Conservation (phyloP, 2,888 invertebrate species). For the Leptura quadrifasciata region DNA sequence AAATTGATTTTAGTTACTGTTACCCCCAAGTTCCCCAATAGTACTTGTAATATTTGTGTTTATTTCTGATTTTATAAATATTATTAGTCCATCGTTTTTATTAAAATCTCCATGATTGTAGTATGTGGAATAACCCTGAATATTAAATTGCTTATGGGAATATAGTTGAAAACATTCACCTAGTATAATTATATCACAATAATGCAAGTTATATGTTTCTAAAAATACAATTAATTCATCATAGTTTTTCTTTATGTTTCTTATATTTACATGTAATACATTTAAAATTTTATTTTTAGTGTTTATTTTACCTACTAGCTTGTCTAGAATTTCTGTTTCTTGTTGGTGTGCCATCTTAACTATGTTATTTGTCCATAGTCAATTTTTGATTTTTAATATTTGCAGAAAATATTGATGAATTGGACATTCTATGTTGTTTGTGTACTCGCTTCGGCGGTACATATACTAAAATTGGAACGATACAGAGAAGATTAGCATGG, state of each 20-base stretch:
- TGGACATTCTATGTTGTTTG: background rate
- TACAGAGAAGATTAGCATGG: slow-evolving; percentile 95
- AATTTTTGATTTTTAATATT: background rate
- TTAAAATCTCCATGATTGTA: background rate
- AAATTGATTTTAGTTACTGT: background rate
- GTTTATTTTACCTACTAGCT: no score
- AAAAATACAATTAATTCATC: background rate
- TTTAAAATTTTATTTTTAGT: background rate
- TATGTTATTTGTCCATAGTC: background rate
- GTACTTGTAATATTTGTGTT: background rate
- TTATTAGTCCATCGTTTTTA: background rate
- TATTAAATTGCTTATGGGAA: background rate
- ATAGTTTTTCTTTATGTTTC: background rate
- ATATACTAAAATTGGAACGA: slow-evolving; percentile 93
- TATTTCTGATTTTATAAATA: slow-evolving; percentile 10
- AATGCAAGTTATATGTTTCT: background rate
- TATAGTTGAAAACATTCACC: background rate
- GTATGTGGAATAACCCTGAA: background rate
- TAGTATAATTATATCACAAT: slow-evolving; percentile 7
- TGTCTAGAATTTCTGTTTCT: background rate
- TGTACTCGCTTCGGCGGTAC: slow-evolving; percentile 86
- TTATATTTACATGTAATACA: background rate
- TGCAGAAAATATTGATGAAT: background rate
- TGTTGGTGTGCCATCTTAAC: background rate
- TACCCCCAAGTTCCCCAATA: background rate